Evolutionary conservation across 2,888 invertebrate genomes (phyloP).

Genomic region (Ophioninae sp.): DNA sequence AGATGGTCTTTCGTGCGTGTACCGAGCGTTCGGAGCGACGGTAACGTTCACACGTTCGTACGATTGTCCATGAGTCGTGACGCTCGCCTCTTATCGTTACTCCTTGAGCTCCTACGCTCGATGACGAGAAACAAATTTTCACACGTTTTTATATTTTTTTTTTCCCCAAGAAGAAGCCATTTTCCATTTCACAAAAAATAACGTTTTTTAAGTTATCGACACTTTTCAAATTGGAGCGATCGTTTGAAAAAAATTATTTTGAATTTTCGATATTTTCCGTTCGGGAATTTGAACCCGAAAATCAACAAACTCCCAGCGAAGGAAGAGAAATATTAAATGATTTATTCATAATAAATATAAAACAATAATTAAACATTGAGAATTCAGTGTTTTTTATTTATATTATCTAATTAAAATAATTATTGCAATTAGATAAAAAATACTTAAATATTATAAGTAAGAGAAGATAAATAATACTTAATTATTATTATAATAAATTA

Average conservation of each 20-base stretch:
- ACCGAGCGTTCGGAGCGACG: conserved; percentile 5
- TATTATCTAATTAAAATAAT: too few species aligned
- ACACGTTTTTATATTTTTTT: background rate
- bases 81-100: conserved; percentile 19
- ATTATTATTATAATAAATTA: too few species aligned
- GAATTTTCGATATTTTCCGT: background rate
- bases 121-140: background rate
- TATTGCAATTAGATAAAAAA: too few species aligned
- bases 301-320: too few species aligned
- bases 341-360: too few species aligned
- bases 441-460: too few species aligned
- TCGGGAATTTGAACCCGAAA: background rate
- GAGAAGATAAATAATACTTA: too few species aligned
- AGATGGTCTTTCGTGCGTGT: background rate
- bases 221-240: too few species aligned
- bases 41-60: background rate
- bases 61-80: conserved; percentile 10
- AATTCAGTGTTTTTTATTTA: too few species aligned
- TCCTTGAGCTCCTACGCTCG: conserved; percentile 28
- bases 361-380: too few species aligned
- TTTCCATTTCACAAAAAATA: too few species aligned
- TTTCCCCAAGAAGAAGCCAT: background rate
- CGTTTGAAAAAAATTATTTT: background rate
- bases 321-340: too few species aligned
- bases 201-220: background rate